These are phyloP conservation scores for Syrmaticus mikado DNA, from an alignment of 2,113 vertebrate species.

Conservation along the genomic window DNA sequence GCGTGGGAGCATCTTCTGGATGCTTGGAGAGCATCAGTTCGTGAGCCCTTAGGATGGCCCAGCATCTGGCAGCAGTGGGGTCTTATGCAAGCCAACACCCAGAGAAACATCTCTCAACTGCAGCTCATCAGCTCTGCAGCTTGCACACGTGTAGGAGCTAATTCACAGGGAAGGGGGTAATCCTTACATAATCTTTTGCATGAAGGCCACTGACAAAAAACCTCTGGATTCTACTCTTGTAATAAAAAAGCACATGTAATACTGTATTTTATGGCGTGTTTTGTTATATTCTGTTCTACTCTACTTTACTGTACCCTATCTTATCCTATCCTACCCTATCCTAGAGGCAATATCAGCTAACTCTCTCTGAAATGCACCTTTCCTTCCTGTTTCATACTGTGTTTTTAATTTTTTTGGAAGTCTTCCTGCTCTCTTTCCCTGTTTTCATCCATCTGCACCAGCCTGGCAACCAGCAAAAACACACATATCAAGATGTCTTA, in stretches of 20 bases:
- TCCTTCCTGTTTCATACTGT: background rate
- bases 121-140: background rate
- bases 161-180: too few species aligned
- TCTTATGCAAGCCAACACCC: background rate
- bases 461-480: slow-evolving; percentile 72
- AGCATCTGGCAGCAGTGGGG: background rate
- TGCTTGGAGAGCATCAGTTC: background rate
- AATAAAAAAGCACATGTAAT: background rate
- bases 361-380: background rate
- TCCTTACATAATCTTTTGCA: background rate
- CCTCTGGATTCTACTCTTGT: background rate
- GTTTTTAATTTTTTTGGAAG: background rate
- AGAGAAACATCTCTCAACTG: background rate
- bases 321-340: background rate
- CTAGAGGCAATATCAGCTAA: background rate
- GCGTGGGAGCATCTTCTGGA: background rate
- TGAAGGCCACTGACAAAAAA: background rate
- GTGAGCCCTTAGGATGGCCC: background rate
- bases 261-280: background rate
- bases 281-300: background rate
- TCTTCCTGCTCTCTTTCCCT: background rate
- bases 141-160: background rate
- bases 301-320: too few species aligned
- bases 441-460: slow-evolving; percentile 53
- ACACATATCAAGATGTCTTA: slow-evolving; percentile 83